Conservation (phyloP, 2,113 vertebrate species). For the Eulemur rufifrons region DNA sequence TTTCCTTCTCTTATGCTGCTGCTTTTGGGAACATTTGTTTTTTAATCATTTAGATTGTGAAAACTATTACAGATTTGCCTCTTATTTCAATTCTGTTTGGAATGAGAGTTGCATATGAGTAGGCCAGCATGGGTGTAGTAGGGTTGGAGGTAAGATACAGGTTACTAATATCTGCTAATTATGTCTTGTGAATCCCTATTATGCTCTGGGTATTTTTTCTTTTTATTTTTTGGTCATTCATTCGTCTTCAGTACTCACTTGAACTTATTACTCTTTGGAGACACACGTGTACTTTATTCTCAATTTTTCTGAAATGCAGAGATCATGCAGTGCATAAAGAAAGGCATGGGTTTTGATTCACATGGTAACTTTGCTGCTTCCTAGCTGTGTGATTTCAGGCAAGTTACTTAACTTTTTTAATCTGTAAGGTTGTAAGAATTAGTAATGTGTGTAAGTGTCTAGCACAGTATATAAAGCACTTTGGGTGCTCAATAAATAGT, state of each 20-base stretch:
- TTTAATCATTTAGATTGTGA: background rate
- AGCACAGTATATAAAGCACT: background rate
- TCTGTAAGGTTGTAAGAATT: background rate
- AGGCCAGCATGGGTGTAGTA: background rate
- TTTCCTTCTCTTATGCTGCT: background rate
- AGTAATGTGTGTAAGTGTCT: background rate
- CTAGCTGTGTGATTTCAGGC: background rate
- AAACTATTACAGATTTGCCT: background rate
- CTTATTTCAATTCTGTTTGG: constrained; percentile 31
- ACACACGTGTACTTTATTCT: background rate
- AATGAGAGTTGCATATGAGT: background rate
- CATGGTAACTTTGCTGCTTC: background rate
- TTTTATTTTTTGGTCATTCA: background rate
- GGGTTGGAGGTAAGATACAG: background rate
- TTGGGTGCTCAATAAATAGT: background rate
- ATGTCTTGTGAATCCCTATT: background rate
- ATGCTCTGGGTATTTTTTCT: background rate
- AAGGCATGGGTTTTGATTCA: background rate
- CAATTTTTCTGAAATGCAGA: constrained; percentile 32
- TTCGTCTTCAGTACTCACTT: background rate
- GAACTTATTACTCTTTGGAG: background rate
- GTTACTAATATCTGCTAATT: background rate
- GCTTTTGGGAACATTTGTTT: background rate
- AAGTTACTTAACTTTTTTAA: background rate
- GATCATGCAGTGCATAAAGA: background rate